These are phyloP conservation scores for Gymnothorax javanicus DNA, from an alignment of 2,797 vertebrate genomes.

Conservation along the genomic window DNA sequence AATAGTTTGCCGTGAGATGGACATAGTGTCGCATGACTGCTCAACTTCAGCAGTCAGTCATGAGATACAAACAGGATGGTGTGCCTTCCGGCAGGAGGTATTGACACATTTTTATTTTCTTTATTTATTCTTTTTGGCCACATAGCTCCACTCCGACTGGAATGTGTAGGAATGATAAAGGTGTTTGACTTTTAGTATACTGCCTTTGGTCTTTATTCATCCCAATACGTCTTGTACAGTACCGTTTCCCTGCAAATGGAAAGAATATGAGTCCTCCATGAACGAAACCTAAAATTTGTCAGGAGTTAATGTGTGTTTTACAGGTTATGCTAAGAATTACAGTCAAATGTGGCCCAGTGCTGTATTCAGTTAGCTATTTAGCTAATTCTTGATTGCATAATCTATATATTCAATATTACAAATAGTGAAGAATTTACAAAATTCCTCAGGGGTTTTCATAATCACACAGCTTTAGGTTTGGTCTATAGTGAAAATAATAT, in stretches of 20 bases:
- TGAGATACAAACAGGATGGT: too few species aligned
- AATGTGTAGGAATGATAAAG: not conserved
- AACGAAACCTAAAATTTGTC: not conserved
- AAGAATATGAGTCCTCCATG: not conserved
- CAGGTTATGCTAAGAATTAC: not conserved
- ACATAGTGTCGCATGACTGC: too few species aligned
- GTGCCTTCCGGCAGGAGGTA: too few species aligned
- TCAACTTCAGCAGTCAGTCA: too few species aligned
- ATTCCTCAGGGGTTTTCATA: not conserved
- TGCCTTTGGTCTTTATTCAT: not conserved
- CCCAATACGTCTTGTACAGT: not conserved
- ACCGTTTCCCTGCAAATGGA: not conserved
- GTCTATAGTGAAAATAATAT: slow-evolving; percentile 8
- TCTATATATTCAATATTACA: not conserved
- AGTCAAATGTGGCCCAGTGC: not conserved
- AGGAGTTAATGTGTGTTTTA: not conserved
- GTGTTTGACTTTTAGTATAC: not conserved
- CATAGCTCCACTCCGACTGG: not conserved
- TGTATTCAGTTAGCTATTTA: not conserved
- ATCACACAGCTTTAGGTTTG: slow-evolving; percentile 6
- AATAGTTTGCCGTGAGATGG: too few species aligned
- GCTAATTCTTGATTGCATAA: not conserved
- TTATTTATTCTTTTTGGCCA: not conserved
- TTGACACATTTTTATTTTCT: too few species aligned
- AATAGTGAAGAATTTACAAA: slow-evolving; percentile 7